Conservation (phyloP, 2,888 invertebrate species). For the Sarcophaga carnaria region DNA sequence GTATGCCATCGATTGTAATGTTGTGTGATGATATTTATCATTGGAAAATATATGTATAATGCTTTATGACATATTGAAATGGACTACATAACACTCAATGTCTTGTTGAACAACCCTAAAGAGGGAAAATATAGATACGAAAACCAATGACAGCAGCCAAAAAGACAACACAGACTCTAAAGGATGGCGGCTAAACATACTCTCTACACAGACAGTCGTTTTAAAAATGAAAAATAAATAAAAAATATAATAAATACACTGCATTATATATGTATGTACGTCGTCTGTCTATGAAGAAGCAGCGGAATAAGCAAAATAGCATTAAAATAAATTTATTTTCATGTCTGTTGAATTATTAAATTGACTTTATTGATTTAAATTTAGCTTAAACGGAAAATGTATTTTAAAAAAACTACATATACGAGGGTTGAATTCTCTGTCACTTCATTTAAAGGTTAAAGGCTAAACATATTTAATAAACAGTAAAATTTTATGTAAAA, state of each 20-base stretch:
- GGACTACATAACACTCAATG: constrained; percentile 47
- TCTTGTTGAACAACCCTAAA: constrained; percentile 45
- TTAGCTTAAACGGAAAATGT: constrained; percentile 51
- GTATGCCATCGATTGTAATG: too few species aligned
- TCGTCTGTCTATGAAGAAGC: too few species aligned
- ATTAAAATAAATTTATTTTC: constrained; percentile 69
- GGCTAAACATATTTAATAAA: constrained; percentile 58
- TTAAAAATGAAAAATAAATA: neutral
- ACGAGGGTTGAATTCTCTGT: constrained; percentile 5
- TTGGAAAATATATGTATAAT: constrained; percentile 35
- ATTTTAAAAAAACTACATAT: constrained; percentile 20
- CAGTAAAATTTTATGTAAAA: constrained; percentile 44
- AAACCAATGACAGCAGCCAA: constrained; percentile 42
- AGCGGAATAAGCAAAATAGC: constrained; percentile 7
- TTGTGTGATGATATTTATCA: neutral
- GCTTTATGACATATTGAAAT: constrained; percentile 61
- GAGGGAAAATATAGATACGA: neutral
- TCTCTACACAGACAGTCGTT: constrained; percentile 6
- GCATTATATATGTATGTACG: too few species aligned
- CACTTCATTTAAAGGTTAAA: constrained; percentile 56
- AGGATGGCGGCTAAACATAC: too few species aligned
- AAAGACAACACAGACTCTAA: neutral
- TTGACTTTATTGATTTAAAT: constrained; percentile 71
- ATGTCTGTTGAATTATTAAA: constrained; percentile 70
- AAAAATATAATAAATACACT: too few species aligned